A percentile compares a stretch with the other conserved stretches of the same genome.
Evolutionary conservation across 2,888 invertebrate genomes (phyloP).

Genomic region (Amaurobius ferox): DNA sequence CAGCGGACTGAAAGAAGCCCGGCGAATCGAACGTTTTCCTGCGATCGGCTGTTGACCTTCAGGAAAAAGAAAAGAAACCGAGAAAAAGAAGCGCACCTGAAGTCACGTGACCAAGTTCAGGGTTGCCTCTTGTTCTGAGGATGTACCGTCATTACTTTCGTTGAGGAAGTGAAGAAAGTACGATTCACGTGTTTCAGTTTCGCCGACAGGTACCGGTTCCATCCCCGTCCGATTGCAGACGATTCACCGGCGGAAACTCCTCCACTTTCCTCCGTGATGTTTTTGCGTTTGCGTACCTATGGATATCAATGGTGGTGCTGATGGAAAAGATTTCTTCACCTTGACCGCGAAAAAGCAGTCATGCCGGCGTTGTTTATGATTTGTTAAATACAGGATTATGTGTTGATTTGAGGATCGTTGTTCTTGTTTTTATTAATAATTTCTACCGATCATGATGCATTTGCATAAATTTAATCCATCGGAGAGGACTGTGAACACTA

Average conservation of each 20-base stretch:
- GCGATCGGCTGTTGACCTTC: constrained; percentile 16
- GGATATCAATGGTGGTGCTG: not conserved
- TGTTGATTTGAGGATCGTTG: not conserved
- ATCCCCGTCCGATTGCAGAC: not conserved
- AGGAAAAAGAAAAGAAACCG: not conserved
- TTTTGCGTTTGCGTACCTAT: not conserved
- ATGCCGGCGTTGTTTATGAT: not conserved
- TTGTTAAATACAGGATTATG: not conserved
- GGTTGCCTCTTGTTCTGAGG: not conserved
- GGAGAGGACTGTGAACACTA: not conserved
- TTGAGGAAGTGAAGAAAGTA: constrained; percentile 12
- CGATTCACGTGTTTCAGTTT: not conserved
- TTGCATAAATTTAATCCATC: not conserved
- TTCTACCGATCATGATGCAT: not conserved
- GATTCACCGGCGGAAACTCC: not conserved
- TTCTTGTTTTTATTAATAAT: not conserved
- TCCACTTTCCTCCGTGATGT: not conserved
- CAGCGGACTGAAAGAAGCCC: constrained; percentile 8
- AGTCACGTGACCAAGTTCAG: constrained; percentile 16
- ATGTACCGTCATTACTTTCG: constrained; percentile 7
- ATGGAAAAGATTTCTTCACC: not conserved
- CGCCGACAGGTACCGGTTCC: not conserved
- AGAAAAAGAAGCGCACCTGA: constrained; percentile 9
- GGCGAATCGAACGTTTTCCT: constrained; percentile 9
- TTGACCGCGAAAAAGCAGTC: not conserved